Evolutionary conservation across 2,888 invertebrate species (phyloP).

Genomic region (Orthosia gothica): DNA sequence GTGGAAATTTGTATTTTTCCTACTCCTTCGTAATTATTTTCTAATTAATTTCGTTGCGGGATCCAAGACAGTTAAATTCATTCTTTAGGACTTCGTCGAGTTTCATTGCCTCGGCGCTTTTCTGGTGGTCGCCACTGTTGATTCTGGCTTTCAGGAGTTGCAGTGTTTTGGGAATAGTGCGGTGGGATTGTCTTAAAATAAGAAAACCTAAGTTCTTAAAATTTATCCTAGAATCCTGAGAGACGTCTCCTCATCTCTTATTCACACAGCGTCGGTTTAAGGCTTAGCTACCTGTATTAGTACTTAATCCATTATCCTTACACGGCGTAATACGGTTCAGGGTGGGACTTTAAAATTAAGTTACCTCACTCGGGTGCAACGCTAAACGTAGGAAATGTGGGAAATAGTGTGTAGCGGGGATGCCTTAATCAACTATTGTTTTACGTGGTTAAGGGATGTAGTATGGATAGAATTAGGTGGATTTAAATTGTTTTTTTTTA

Average conservation of each 20-base stretch:
- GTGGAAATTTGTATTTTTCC: too few species aligned
- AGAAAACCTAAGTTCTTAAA: not conserved
- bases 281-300: conserved; percentile 34
- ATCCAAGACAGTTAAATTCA: too few species aligned
- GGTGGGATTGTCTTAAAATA: too few species aligned
- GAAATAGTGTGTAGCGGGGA: not conserved
- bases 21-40: too few species aligned
- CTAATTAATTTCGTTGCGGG: too few species aligned
- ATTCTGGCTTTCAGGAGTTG: too few species aligned
- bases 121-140: too few species aligned
- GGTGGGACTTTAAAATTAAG: conserved; percentile 34
- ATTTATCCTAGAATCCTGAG: not conserved
- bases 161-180: too few species aligned
- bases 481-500: too few species aligned
- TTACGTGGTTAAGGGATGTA: not conserved
- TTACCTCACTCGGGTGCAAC: conserved; percentile 11
- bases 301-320: conserved; percentile 52
- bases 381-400: not conserved
- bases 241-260: conserved; percentile 32
- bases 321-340: conserved; percentile 8
- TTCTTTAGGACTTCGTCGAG: too few species aligned
- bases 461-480: not conserved
- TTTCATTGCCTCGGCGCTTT: too few species aligned
- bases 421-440: not conserved
- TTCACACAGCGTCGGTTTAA: conserved; percentile 29